These are phyloP conservation scores for Lepidonotus clava DNA, from an alignment of 2,888 invertebrate genomes.

Conservation along the genomic window DNA sequence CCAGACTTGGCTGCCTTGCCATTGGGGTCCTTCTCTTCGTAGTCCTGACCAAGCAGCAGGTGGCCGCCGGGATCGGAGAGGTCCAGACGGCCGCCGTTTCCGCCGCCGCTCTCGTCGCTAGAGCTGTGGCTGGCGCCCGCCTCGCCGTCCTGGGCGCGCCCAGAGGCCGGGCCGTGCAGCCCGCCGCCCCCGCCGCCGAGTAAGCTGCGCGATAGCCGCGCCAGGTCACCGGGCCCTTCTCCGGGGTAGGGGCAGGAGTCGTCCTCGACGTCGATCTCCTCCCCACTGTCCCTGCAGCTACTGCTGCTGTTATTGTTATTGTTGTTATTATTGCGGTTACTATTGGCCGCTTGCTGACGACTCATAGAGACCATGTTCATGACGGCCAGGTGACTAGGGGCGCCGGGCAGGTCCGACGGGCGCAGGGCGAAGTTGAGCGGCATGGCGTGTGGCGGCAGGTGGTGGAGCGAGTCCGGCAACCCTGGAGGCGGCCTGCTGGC, in stretches of 20 bases:
- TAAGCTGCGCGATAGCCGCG: not conserved
- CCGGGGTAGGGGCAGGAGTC: conserved; percentile 40
- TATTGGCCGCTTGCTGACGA: not conserved
- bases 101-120: conserved; percentile 42
- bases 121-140: conserved; percentile 23
- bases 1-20: not conserved
- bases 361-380: not conserved
- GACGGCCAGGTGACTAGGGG: not conserved
- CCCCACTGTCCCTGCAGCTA: conserved; percentile 12
- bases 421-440: conserved; percentile 46
- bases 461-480: not conserved
- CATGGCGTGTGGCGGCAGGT: conserved; percentile 32
- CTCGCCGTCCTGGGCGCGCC: not conserved
- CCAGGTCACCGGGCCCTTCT: not conserved
- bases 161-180: not conserved
- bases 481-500: conserved; percentile 16
- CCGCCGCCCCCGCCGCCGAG: not conserved
- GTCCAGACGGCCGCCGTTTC: conserved; percentile 14
- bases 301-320: too few species aligned
- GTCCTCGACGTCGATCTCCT: conserved; percentile 51
- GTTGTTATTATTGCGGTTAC: not conserved
- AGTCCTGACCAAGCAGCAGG: conserved; percentile 27
- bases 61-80: not conserved
- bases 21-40: conserved; percentile 50
- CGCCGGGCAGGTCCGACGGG: not conserved